Base-by-base conservation (phyloP, 2,113 vertebrate species). In the Oreochromis tanganicae region DNA sequence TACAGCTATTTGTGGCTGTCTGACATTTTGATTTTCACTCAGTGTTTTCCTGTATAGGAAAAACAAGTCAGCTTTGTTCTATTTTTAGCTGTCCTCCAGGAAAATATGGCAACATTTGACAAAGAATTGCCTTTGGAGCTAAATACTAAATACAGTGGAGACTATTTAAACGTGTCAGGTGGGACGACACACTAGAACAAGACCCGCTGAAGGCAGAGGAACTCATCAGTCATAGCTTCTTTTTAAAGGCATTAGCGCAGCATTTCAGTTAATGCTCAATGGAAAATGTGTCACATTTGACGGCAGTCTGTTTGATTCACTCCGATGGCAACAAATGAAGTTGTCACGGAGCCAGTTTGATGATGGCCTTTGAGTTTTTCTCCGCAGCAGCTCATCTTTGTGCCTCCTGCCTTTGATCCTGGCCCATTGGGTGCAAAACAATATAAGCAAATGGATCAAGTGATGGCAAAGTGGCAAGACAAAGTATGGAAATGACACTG, bases 381-480 rank as follows among this genome's bases (percentile, higher is more conserved):
- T 50, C 16, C 2, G 3, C 32, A 73, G 80, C 83, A n/a, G 56
- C 84, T 73, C 63, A 2, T 79, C 75, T 81, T 81, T 90, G 81
- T 78, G 52, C 14, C 55, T 27, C 19, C 48, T 80, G 29, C 73
- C 21, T 91, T 85, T 80, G 80, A 88, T 75, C 68, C 36, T 2
- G 43, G 29, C 46, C 41, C 84, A 21, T 7, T 54, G 56, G 73
- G 32, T 85, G 57, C 48, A 19, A n/a, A 84, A 89, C 78, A 86
- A 75, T 86, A 36, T 16, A 50, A 79, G 48, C 56, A 57, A 85
- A 59, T 54, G 81, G 78, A 87, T 91, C 66, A 66, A 85, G 56
- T 85, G 71, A 87, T 66, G 52, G 68, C 19, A 41, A 92, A 81
- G 79, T 81, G 80, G 80, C 83, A 66, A 61, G 82, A 61, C 80